A percentile compares a stretch with the other conserved stretches of the same genome.
phyloP scores from a whole-genome alignment of 2,113 vertebrate species.

The Lophochroa leadbeateri region DNA sequence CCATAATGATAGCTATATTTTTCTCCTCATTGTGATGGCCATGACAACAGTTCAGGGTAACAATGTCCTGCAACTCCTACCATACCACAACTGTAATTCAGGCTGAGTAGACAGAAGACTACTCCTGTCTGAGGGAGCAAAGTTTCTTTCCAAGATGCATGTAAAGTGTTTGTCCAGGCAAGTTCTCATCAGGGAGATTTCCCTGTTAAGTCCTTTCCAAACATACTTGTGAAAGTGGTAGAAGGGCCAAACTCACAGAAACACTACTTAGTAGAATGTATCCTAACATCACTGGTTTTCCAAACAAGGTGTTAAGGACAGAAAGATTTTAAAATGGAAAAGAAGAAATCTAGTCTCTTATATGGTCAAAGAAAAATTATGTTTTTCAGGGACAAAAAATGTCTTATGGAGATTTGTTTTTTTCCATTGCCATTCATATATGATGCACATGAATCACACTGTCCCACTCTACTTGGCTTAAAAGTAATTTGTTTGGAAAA shows the following conservation, averaged over 20 bases:
- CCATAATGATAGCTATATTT: constrained; percentile 66
- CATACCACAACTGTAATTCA: constrained; percentile 5
- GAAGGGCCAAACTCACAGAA: background rate
- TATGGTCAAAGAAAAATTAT: accelerated
- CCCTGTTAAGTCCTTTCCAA: background rate
- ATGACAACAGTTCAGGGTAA: constrained; percentile 32
- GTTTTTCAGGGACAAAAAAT: background rate
- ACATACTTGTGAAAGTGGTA: background rate
- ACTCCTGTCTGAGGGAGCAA: background rate
- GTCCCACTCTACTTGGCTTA: background rate
- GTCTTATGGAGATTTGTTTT: background rate
- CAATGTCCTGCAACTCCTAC: constrained; percentile 11
- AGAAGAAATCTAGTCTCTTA: background rate
- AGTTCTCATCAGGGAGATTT: background rate
- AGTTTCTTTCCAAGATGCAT: background rate
- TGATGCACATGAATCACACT: background rate
- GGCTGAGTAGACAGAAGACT: background rate
- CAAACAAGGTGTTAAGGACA: background rate
- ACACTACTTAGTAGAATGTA: background rate
- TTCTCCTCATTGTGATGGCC: constrained; percentile 61
- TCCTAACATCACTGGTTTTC: background rate
- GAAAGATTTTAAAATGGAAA: background rate
- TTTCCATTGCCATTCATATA: background rate
- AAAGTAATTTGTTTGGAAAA: background rate
- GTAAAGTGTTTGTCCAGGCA: background rate